Conservation (phyloP, 2,888 invertebrate genomes). For the Hesperia comma region DNA sequence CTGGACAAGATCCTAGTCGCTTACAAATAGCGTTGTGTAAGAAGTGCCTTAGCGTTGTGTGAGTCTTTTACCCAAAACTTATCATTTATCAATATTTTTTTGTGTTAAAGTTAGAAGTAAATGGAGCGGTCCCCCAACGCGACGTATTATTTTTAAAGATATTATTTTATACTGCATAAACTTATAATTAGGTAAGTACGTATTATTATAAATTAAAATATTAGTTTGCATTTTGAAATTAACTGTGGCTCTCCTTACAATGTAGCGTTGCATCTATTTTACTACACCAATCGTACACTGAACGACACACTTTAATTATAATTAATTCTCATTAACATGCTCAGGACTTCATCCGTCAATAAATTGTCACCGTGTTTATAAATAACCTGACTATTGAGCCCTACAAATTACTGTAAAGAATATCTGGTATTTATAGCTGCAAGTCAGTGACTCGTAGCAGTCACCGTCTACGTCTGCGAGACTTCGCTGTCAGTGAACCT, state of each 20-base stretch:
- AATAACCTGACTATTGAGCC: constrained; percentile 64
- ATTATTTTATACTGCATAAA: no score
- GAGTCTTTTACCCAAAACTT: no score
- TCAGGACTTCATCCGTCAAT: constrained; percentile 63
- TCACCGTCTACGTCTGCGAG: constrained; percentile 50
- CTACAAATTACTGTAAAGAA: constrained; percentile 61
- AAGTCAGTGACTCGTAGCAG: constrained; percentile 64
- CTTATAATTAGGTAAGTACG: no score
- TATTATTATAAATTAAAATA: no score
- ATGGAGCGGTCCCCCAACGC: no score
- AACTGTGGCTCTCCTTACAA: neutral
- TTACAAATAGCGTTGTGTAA: no score
- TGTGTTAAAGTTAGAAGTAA: no score
- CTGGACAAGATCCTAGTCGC: no score
- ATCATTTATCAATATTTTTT: no score
- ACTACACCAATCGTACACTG: constrained; percentile 21
- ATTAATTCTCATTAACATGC: constrained; percentile 71
- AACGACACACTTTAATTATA: constrained; percentile 64
- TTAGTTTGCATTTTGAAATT: no score
- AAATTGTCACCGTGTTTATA: constrained; percentile 70
- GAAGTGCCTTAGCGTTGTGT: no score
- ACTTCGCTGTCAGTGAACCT: constrained; percentile 52
- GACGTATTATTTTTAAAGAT: no score
- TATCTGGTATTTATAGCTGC: constrained; percentile 57
- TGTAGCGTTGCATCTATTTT: neutral